Conservation (phyloP, 2,888 invertebrate genomes). For the Dioctria rufipes region DNA sequence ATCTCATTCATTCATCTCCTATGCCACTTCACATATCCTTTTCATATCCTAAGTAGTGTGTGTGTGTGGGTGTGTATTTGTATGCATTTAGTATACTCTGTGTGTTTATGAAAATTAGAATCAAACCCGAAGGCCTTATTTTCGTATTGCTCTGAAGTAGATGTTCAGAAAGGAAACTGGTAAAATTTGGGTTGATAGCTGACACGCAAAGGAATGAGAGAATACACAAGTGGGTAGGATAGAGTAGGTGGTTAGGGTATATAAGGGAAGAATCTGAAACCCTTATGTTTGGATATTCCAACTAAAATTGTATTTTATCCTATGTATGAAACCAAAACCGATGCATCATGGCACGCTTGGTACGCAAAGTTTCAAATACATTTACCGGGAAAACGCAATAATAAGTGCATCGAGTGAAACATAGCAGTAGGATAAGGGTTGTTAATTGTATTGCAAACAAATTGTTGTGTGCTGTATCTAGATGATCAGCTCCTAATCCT, state of each 20-base stretch:
- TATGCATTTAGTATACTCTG: not conserved
- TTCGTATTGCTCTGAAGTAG: conserved; percentile 35
- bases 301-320: not conserved
- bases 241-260: conserved; percentile 13
- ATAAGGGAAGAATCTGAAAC: not conserved
- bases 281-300: conserved; percentile 4
- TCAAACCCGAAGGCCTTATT: conserved; percentile 22
- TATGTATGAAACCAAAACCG: not conserved
- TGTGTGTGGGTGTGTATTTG: too few species aligned
- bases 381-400: conserved; percentile 39
- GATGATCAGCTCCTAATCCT: not conserved
- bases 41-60: too few species aligned
- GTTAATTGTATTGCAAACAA: conserved; percentile 23
- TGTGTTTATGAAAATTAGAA: conserved; percentile 40
- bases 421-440: not conserved
- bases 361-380: conserved; percentile 38
- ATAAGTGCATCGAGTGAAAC: conserved; percentile 16
- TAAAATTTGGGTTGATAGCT: not conserved
- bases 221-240: not conserved
- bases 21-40: too few species aligned
- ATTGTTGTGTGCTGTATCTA: conserved; percentile 12
- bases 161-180: not conserved
- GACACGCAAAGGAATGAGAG: not conserved
- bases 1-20: not conserved
- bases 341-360: conserved; percentile 10